A percentile compares a stretch with the other conserved stretches of the same genome.
These are phyloP conservation scores for Falco concolor DNA, from an alignment of 2,797 vertebrate genomes.

Conservation along the genomic window DNA sequence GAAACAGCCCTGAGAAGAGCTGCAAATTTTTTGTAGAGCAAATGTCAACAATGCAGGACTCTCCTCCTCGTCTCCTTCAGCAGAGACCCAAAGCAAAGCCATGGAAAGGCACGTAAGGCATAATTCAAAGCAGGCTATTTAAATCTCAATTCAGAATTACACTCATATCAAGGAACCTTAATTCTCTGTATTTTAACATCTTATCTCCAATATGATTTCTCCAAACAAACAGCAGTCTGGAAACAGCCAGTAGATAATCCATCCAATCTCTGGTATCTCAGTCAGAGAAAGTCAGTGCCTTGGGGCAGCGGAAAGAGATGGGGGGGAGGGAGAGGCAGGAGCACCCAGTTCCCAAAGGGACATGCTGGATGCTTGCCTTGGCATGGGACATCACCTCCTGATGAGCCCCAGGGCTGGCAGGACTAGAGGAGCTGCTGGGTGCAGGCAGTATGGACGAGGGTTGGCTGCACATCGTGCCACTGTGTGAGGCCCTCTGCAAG, in stretches of 20 bases:
- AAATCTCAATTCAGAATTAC: slow-evolving; percentile 40
- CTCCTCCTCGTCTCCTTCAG: neutral
- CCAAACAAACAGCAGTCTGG: slow-evolving; percentile 54
- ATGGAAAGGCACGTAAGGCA: neutral
- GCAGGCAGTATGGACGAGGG: neutral
- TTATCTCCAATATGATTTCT: slow-evolving; percentile 54
- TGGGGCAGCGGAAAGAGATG: neutral
- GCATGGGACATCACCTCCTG: neutral
- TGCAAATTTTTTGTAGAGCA: slow-evolving; percentile 51
- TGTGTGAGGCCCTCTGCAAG: accelerated
- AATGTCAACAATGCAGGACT: slow-evolving; percentile 51
- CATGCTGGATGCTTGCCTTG: neutral
- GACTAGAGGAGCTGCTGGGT: neutral
- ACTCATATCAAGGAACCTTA: slow-evolving; percentile 18
- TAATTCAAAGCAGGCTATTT: slow-evolving; percentile 38
- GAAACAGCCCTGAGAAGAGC: slow-evolving; percentile 46
- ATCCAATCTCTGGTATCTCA: neutral
- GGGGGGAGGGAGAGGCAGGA: neutral
- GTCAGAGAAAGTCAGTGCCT: neutral
- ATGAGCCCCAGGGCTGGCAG: neutral
- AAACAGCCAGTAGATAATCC: slow-evolving; percentile 34
- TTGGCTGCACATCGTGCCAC: neutral
- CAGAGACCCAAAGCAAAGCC: slow-evolving; percentile 19
- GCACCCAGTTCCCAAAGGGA: neutral
- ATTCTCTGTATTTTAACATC: slow-evolving; percentile 52